Percentiles rank a stretch among this genome's conserved stretches.
Conservation (phyloP, 2,888 invertebrate genomes). For the Zonitis immaculata region DNA sequence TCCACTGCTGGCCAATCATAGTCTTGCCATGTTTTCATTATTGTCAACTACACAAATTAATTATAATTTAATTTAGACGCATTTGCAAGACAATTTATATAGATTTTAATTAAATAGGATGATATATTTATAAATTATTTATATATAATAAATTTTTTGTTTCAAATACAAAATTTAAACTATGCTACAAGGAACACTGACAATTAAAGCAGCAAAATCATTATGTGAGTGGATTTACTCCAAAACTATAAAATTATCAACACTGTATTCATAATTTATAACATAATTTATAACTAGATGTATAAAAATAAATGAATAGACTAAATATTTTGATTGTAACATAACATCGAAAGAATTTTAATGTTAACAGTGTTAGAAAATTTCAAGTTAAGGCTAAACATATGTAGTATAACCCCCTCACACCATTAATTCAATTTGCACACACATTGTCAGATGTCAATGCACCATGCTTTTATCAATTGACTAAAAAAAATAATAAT, state of each 20-base stretch:
- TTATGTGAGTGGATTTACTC: slow-evolving; percentile 30
- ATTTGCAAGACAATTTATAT: slow-evolving; percentile 38
- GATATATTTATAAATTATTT: not conserved
- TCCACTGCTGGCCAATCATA: slow-evolving; percentile 42
- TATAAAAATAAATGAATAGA: too few relatives aligned
- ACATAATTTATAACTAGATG: too few relatives aligned
- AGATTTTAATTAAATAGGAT: slow-evolving; percentile 33
- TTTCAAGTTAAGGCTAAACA: slow-evolving; percentile 12
- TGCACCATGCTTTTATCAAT: slow-evolving; percentile 49
- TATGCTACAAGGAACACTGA: slow-evolving; percentile 45
- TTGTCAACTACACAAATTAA: slow-evolving; percentile 23
- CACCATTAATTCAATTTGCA: slow-evolving; percentile 29
- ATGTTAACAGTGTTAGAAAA: slow-evolving; percentile 18
- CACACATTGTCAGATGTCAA: slow-evolving; percentile 47
- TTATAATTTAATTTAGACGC: slow-evolving; percentile 26
- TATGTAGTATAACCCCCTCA: slow-evolving; percentile 19
- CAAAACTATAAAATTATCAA: slow-evolving; percentile 21
- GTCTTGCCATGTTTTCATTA: slow-evolving; percentile 18
- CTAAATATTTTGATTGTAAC: too few relatives aligned
- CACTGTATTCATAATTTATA: slow-evolving; percentile 6
- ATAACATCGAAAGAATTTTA: too few relatives aligned
- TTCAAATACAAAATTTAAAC: slow-evolving; percentile 22
- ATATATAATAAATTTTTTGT: not conserved
- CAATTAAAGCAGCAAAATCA: slow-evolving; percentile 44
- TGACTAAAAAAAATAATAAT: slow-evolving; percentile 41